A percentile compares a stretch with the other conserved stretches of the same genome.
phyloP scores from a whole-genome alignment of 2,797 vertebrate genomes.

The Balearica regulorum region DNA sequence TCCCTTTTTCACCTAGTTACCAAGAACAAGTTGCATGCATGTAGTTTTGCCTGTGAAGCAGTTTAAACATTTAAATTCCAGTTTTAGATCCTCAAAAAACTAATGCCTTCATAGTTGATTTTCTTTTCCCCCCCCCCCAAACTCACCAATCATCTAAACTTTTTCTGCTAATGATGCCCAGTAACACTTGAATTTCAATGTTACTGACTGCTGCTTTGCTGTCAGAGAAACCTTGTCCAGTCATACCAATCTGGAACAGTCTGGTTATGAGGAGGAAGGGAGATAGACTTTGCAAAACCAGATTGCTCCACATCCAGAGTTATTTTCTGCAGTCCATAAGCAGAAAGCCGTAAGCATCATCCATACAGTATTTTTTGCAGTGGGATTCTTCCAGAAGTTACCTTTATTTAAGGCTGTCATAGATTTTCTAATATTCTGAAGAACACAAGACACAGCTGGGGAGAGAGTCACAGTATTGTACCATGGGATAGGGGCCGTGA shows the following conservation, averaged over 20 bases:
- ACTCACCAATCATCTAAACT: neutral
- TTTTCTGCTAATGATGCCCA: accelerated
- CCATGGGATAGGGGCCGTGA: too few species aligned
- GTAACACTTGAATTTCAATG: neutral
- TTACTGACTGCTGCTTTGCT: neutral
- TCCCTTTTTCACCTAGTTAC: neutral
- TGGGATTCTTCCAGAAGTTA: neutral
- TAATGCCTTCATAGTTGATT: neutral
- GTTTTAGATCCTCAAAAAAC: neutral
- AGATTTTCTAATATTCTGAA: neutral
- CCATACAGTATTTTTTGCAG: neutral
- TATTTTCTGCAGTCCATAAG: neutral
- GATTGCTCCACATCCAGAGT: neutral
- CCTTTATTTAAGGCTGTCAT: neutral
- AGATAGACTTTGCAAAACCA: neutral
- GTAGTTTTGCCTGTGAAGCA: neutral
- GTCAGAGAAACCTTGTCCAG: neutral
- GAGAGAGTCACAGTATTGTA: too few species aligned
- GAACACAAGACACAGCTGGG: neutral
- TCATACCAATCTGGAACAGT: neutral
- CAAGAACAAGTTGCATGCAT: neutral
- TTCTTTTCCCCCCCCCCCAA: neutral
- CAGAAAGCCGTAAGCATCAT: neutral
- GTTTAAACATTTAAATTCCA: neutral
- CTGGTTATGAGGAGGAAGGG: neutral